Conservation (phyloP, 2,797 vertebrate genomes). For the Buphagus erythrorhynchus region DNA sequence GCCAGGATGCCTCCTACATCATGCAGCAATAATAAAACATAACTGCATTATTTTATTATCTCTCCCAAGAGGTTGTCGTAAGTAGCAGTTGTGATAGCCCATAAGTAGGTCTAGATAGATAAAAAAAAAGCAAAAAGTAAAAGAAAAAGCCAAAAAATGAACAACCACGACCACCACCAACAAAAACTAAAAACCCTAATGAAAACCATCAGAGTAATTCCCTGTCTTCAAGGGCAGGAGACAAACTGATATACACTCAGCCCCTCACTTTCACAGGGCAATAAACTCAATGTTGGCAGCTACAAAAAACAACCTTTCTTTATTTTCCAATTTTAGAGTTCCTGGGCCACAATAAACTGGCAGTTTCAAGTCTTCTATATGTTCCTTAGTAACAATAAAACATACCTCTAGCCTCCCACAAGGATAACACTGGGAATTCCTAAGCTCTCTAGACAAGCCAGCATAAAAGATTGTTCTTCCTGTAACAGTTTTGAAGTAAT, state of each 20-base stretch:
- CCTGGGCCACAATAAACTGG: conserved; percentile 10
- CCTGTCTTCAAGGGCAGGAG: conserved; percentile 17
- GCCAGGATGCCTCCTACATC: background rate
- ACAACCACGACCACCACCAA: too few relatives aligned
- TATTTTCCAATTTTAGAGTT: conserved; percentile 56
- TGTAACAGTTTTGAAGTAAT: background rate
- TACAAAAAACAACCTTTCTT: conserved; percentile 59
- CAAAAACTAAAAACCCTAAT: background rate
- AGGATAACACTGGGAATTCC: background rate
- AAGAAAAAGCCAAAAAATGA: too few relatives aligned
- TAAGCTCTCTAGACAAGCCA: background rate
- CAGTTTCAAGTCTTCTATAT: conserved; percentile 47
- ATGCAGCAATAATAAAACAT: background rate
- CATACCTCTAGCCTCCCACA: background rate
- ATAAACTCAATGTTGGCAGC: conserved; percentile 50
- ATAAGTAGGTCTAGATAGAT: background rate
- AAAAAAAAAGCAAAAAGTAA: too few relatives aligned
- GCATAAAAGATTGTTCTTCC: background rate
- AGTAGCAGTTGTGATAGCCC: background rate
- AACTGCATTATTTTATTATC: background rate
- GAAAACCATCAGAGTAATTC: background rate
- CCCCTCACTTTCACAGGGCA: conserved; percentile 7
- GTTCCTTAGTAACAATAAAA: conserved; percentile 49
- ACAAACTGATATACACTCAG: conserved; percentile 39
- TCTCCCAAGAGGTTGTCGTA: background rate